A percentile compares a stretch with the other conserved stretches of the same genome.
These are phyloP conservation scores for Dipus sagitta DNA, from an alignment of 2,797 vertebrate genomes.

Conservation along the genomic window DNA sequence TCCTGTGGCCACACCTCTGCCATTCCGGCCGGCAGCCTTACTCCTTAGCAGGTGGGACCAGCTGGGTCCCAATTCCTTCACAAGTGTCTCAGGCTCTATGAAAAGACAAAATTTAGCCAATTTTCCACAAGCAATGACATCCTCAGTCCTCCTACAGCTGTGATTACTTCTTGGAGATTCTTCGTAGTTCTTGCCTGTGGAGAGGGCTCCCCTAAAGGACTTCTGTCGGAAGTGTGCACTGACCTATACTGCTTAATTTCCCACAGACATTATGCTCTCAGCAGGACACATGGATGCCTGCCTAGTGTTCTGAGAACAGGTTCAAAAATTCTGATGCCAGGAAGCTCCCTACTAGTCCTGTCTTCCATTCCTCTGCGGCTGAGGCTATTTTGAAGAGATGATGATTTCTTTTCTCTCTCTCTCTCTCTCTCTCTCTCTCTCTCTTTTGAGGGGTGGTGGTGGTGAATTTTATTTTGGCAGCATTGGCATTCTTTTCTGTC, in stretches of 20 bases:
- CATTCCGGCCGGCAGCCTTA: not conserved
- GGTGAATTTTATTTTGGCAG: not conserved
- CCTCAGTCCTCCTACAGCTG: not conserved
- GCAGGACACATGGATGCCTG: not conserved
- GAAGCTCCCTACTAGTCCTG: too few relatives aligned
- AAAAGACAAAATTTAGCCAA: not conserved
- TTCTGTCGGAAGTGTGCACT: not conserved
- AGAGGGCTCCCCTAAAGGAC: not conserved
- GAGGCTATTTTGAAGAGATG: not conserved
- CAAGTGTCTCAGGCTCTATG: fast-evolving
- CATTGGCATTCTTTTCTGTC: not conserved
- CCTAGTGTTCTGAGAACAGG: not conserved
- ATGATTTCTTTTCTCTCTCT: too few relatives aligned
- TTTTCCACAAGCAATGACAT: too few relatives aligned
- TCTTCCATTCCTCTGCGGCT: not conserved
- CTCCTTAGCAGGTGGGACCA: fast-evolving
- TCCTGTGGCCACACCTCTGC: too few relatives aligned
- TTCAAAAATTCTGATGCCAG: not conserved
- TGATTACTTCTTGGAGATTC: not conserved
- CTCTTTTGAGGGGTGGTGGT: too few relatives aligned
- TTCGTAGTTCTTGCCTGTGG: not conserved
- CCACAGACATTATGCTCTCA: not conserved
- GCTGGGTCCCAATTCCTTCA: fast-evolving
- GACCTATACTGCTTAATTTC: not conserved
- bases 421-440: too few relatives aligned